Evolutionary conservation across 2,888 invertebrate genomes (phyloP).

Genomic region (Micropterix aruncella): DNA sequence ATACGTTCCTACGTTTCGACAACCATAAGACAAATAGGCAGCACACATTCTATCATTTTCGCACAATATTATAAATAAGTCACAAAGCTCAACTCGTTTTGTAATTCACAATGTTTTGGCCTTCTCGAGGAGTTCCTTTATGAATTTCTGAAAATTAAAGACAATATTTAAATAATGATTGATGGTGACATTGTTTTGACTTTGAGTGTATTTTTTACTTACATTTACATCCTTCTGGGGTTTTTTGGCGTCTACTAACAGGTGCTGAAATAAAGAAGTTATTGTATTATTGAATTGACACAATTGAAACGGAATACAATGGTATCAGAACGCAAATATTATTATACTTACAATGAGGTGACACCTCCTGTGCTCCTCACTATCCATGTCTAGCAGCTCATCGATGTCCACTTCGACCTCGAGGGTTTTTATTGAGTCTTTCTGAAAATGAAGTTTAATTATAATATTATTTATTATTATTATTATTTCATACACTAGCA

Average conservation of each 20-base stretch:
- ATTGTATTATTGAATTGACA: too few species aligned
- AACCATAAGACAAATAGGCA: neutral
- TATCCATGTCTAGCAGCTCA: slow-evolving; percentile 89
- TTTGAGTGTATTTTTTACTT: slow-evolving; percentile 31
- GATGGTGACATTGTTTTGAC: too few species aligned
- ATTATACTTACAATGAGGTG: slow-evolving; percentile 54
- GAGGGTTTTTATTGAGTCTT: slow-evolving; percentile 19
- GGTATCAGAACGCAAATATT: too few species aligned
- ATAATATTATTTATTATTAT: too few species aligned
- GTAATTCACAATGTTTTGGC: slow-evolving; percentile 66
- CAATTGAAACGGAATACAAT: too few species aligned
- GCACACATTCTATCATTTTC: too few species aligned
- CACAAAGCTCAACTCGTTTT: neutral
- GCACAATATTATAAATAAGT: neutral
- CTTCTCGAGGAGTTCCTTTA: slow-evolving; percentile 77
- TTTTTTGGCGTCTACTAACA: slow-evolving; percentile 73
- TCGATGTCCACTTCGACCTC: slow-evolving; percentile 90
- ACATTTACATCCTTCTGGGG: slow-evolving; percentile 79
- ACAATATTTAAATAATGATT: slow-evolving; percentile 8
- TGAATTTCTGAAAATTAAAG: slow-evolving; percentile 58
- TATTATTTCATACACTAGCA: too few species aligned
- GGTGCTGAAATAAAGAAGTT: slow-evolving; percentile 42
- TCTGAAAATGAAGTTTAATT: slow-evolving; percentile 3
- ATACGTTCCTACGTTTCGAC: too few species aligned
- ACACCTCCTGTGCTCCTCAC: slow-evolving; percentile 69